Percentiles rank a stretch among this genome's conserved stretches.
phyloP scores from a whole-genome alignment of 2,797 vertebrate genomes.

The Lerista edwardsae region DNA sequence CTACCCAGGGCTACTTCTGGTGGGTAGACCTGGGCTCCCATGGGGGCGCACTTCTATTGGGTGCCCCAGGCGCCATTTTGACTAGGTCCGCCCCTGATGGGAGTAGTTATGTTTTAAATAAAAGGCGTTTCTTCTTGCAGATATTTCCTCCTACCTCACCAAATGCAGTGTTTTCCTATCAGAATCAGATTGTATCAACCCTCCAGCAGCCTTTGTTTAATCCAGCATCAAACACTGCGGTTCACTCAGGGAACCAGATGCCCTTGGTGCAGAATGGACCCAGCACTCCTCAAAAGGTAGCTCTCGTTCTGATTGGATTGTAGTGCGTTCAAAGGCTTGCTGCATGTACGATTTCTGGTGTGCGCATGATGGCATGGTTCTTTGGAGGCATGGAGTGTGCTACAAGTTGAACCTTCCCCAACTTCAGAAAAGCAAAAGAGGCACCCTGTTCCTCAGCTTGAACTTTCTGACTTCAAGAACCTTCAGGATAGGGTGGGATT shows the following conservation, averaged over 20 bases:
- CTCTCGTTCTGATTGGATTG: not conserved
- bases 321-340: too few relatives aligned
- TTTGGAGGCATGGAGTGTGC: not conserved
- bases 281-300: constrained; percentile 78
- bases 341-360: too few relatives aligned
- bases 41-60: too few relatives aligned
- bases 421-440: not conserved
- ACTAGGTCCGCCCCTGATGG: too few relatives aligned
- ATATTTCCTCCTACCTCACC: constrained; percentile 82
- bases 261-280: constrained; percentile 79
- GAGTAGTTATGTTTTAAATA: too few relatives aligned
- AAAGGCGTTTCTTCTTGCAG: constrained; percentile 69
- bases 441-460: not conserved
- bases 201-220: constrained; percentile 79
- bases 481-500: not conserved
- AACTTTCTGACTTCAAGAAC: not conserved
- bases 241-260: constrained; percentile 76
- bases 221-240: constrained; percentile 75
- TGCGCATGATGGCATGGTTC: too few relatives aligned
- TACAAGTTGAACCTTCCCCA: not conserved
- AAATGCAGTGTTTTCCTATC: constrained; percentile 76
- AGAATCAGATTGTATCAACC: constrained; percentile 76
- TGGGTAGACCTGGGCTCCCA: too few relatives aligned
- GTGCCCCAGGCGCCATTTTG: too few relatives aligned
- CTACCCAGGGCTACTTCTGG: too few relatives aligned